Percentiles rank a stretch among this genome's conserved stretches.
These are phyloP conservation scores for Mechanitis mazaeus DNA, from an alignment of 2,888 invertebrate species.

Conservation along the genomic window DNA sequence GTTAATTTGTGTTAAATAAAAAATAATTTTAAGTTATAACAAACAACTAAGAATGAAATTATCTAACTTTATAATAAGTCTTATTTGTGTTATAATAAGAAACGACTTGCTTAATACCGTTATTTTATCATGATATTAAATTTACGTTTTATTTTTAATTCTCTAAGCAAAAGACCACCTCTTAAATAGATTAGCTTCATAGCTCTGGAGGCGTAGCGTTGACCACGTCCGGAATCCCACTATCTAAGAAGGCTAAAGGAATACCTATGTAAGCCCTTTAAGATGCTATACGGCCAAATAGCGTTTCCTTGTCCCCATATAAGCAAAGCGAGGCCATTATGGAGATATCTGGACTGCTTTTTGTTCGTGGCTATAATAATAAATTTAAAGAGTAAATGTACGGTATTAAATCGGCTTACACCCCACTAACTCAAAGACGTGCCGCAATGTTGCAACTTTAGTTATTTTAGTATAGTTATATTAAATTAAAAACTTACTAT, in stretches of 20 bases:
- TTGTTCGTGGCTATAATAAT: slow-evolving; percentile 5
- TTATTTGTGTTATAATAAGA: no score
- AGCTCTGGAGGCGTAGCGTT: slow-evolving; percentile 4
- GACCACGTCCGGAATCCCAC: slow-evolving; percentile 20
- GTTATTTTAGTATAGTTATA: background rate
- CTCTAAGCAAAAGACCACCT: background rate
- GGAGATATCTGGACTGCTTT: slow-evolving; percentile 13
- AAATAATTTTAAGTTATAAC: no score
- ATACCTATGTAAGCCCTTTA: slow-evolving; percentile 21
- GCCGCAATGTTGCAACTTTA: background rate
- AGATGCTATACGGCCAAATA: slow-evolving; percentile 23
- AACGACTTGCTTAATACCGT: no score
- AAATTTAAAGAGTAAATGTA: slow-evolving; percentile 3
- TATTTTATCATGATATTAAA: no score
- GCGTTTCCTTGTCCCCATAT: slow-evolving; percentile 21
- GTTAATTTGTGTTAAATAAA: background rate
- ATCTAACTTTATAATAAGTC: no score
- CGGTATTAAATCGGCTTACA: slow-evolving; percentile 1
- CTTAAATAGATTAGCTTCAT: slow-evolving; percentile 6
- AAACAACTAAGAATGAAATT: no score
- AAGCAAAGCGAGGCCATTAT: slow-evolving; percentile 12
- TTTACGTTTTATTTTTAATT: no score
- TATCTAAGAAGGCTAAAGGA: slow-evolving; percentile 21
- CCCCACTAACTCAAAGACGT: background rate
- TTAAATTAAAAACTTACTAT: background rate